These are phyloP conservation scores for Drosophila putrida DNA, from an alignment of 2,888 invertebrate species.

Conservation along the genomic window DNA sequence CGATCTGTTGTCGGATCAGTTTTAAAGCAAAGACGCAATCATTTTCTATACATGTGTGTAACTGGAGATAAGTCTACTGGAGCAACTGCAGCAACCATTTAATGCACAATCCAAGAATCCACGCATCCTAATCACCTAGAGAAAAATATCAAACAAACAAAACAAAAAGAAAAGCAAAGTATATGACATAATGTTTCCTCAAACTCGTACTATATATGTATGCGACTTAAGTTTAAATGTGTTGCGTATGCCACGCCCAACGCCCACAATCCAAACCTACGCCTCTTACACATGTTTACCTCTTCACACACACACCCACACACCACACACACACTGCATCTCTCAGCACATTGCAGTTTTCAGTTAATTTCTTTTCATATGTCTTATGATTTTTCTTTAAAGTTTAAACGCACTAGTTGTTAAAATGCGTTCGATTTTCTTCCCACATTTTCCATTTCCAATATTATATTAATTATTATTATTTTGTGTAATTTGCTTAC, in stretches of 20 bases:
- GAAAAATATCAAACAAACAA: slow-evolving; percentile 58
- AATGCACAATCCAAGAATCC: slow-evolving; percentile 71
- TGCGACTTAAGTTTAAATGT: slow-evolving; percentile 49
- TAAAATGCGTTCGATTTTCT: slow-evolving; percentile 41
- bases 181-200: slow-evolving; percentile 55
- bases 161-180: slow-evolving; percentile 28
- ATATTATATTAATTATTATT: slow-evolving; percentile 49
- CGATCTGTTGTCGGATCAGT: slow-evolving; percentile 97
- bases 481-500: slow-evolving; percentile 60
- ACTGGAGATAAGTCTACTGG: slow-evolving; percentile 28
- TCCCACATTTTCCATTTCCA: slow-evolving; percentile 30
- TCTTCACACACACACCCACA: slow-evolving; percentile 16
- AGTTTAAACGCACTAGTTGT: slow-evolving; percentile 44
- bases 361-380: slow-evolving; percentile 23
- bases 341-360: slow-evolving; percentile 41
- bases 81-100: slow-evolving; percentile 64
- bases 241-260: slow-evolving; percentile 17
- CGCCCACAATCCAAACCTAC: slow-evolving; percentile 9
- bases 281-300: slow-evolving; percentile 48
- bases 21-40: slow-evolving; percentile 88
- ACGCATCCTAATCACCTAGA: slow-evolving; percentile 58
- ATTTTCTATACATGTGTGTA: slow-evolving; percentile 21
- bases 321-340: slow-evolving; percentile 23
- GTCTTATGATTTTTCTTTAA: slow-evolving; percentile 24
- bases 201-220: slow-evolving; percentile 25